Base-by-base conservation (phyloP, 2,888 invertebrate species). In the Apantesis nais region DNA sequence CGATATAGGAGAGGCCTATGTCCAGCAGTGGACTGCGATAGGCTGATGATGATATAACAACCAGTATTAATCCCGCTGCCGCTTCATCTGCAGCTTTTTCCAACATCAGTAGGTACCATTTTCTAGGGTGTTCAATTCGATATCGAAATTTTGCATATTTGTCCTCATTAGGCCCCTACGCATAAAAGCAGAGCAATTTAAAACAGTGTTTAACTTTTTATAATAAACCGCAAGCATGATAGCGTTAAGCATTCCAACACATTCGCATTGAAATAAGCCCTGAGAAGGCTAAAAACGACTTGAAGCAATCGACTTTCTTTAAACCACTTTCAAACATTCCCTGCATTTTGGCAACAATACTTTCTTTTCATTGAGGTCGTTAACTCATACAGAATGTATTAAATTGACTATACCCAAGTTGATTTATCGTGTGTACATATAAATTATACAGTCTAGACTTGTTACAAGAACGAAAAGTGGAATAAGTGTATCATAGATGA, bases 331-430 rank as follows among this genome's bases (percentile, higher is more conserved):
- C 25, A 58, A n/a, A 58, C 25, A 29, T 58, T 2, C 29, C 58
- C 48, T 52, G 29, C 63, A 74, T 61, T 76, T 78, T 62, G 75
- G 61, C 48, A 19, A 25, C 63, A 66, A 34, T 39, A 74, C 75
- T 80, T 77, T 78, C 74, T 41, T 65, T 62, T 70, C 29, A 58
- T 37, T 22, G 58, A 75, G 81, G 77, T 77, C 74, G 25, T 72
- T 73, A 72, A 75, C 79, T 66, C 65, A 16, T 12, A 29, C 55
- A 14, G 29, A 58, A 58, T 58, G 58, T 29, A 58, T 16, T 58
- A 7, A 58, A 58, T 58, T 29, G 14, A 58, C 29, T 25, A 29
- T 29, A 58, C 29, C 16, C 29, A 58, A 58, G 58, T 58, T 58
- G 16, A 58, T 58, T 58, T 58, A 29, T 8, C 5, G 16, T 29